A percentile compares a stretch with the other conserved stretches of the same genome.
Conservation (phyloP, 2,113 vertebrate species). For the Sapajus apella region DNA sequence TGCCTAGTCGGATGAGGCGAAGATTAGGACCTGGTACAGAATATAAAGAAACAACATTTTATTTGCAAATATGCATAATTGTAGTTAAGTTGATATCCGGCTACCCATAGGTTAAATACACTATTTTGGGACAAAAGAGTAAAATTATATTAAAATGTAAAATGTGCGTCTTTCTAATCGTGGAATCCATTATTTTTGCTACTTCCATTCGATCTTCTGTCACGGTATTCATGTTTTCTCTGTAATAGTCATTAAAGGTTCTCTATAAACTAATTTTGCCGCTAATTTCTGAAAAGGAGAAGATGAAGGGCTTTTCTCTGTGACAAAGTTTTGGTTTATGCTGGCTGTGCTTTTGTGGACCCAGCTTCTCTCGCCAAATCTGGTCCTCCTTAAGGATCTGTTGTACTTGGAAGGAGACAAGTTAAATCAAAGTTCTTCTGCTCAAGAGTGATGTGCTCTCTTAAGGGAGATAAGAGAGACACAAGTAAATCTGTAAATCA, state of each 20-base stretch:
- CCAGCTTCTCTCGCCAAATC: neutral
- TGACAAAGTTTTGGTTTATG: neutral
- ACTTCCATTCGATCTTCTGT: neutral
- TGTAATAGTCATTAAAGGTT: neutral
- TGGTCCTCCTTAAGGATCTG: neutral
- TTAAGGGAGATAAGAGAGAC: slow-evolving; percentile 24
- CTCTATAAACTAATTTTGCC: neutral
- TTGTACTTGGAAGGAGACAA: neutral
- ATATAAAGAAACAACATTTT: neutral
- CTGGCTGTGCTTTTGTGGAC: no score
- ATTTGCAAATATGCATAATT: neutral
- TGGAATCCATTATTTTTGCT: neutral
- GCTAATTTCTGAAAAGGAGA: neutral
- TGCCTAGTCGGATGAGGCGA: neutral
- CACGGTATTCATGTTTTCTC: neutral
- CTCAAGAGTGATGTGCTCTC: neutral
- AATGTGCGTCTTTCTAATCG: neutral
- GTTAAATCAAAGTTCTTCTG: neutral
- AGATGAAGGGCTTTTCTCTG: neutral
- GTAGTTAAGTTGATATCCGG: neutral
- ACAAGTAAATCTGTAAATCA: neutral
- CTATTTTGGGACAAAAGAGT: neutral
- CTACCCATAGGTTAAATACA: neutral
- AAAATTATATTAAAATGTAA: neutral
- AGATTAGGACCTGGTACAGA: neutral